phyloP scores from a whole-genome alignment of 2,797 vertebrate species.

The Sebastes umbrosus region DNA sequence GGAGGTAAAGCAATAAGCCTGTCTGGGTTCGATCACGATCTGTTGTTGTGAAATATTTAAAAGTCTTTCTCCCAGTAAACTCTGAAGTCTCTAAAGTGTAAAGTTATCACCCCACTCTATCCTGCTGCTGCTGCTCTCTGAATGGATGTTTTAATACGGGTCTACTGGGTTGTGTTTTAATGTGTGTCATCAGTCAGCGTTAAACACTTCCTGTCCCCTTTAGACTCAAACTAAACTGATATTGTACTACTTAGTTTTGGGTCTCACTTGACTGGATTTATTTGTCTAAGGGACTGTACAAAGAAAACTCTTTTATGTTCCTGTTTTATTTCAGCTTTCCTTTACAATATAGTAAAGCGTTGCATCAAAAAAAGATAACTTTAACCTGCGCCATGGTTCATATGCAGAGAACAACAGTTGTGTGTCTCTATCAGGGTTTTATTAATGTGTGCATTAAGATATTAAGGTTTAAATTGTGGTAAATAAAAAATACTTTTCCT shows the following conservation, averaged over 20 bases:
- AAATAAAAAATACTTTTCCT: not conserved
- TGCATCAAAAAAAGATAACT: not conserved
- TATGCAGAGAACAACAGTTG: not conserved
- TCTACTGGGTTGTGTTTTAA: not conserved
- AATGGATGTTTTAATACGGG: not conserved
- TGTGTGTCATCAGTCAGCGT: not conserved
- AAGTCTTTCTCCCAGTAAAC: not conserved
- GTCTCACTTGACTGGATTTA: not conserved
- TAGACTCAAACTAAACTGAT: not conserved
- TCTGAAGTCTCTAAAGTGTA: not conserved
- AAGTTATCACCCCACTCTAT: not conserved
- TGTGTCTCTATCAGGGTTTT: not conserved
- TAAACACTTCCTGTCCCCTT: not conserved
- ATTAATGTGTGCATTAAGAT: not conserved
- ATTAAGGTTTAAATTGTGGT: not conserved
- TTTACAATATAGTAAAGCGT: not conserved
- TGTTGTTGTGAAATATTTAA: not conserved
- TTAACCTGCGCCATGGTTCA: not conserved
- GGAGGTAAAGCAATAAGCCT: constrained; percentile 85
- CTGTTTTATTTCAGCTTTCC: not conserved
- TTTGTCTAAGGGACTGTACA: not conserved
- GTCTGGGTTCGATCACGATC: not conserved
- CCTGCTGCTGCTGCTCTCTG: not conserved
- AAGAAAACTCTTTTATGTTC: not conserved
- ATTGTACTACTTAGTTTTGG: not conserved